phyloP scores from a whole-genome alignment of 1,140 invertebrate species.

The Solenopsis invicta region DNA sequence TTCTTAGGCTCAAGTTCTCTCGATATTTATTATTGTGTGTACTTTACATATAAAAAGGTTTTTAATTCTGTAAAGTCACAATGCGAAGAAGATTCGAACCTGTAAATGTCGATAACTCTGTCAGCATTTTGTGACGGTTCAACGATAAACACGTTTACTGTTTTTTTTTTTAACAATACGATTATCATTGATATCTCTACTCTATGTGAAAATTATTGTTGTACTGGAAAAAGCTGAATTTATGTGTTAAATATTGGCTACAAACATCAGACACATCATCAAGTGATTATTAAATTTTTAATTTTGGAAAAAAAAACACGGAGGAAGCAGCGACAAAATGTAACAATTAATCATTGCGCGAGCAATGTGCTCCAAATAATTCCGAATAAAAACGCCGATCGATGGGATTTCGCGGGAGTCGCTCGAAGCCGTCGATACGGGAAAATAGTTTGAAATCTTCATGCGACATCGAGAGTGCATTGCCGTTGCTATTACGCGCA shows the following conservation, averaged over 20 bases:
- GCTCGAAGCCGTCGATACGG: conserved; percentile 3
- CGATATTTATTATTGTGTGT: too few species aligned
- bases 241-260: neutral
- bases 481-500: conserved; percentile 4
- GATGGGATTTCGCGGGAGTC: conserved; percentile 1
- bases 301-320: neutral
- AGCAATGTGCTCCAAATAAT: neutral
- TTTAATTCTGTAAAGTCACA: too few species aligned
- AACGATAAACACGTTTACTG: neutral
- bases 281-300: neutral
- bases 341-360: neutral
- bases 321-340: neutral
- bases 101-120: neutral
- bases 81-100: too few species aligned
- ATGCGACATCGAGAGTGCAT: conserved; percentile 26
- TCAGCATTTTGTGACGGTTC: neutral
- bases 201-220: neutral
- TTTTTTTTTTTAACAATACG: neutral
- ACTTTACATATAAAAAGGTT: too few species aligned
- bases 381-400: neutral
- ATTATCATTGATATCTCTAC: neutral
- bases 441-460: conserved; percentile 30
- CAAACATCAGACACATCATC: neutral
- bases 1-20: too few species aligned
- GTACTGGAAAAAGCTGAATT: neutral